Evolutionary conservation across 2,888 invertebrate genomes (phyloP), one percentile per base, ranked within the genome.

Genomic region (Rhagonycha fulva): DNA sequence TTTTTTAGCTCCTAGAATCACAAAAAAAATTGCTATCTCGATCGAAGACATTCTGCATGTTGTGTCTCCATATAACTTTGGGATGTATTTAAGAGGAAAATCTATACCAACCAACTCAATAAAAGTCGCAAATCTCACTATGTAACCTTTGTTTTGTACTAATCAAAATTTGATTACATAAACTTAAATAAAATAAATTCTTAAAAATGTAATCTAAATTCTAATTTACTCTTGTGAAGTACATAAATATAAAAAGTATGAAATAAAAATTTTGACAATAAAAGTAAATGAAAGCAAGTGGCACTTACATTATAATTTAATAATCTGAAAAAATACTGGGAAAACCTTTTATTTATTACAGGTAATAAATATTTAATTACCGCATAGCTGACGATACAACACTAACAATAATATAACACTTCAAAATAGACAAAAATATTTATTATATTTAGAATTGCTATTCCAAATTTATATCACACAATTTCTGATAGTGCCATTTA

Each of bases 391-490:
- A 68, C 68, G 70, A 63, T 71, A 76, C 71, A 74, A 73, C 73
- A 63, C 72, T 77, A 77, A 77, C 75, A 76, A 77, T 72, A 72
- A 26, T 70, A 75, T 71, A 75, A 74, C 69, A 71, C 69, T 74
- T 71, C 60, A 71, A 69, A 67, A 76, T 80, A 78, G 77, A 80
- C 78, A 80, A 80, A 80, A 80, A 80, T 80, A 80, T 80, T 80
- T 79, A 80, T 80, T 79, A 79, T 47, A 47, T 80, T 76, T 78
- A 78, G 76, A 79, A 80, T 78, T 71, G 78, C 77, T 79, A 79
- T 78, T 79, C 79, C 80, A 79, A 80, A 79, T 76, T 75, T 79
- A 71, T 80, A 80, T 80, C 80, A 80, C 80, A 80, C 79, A 78
- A 78, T 60, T 73, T 70, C 74, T 72, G 73, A 78, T 63, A 70